These are phyloP conservation scores for Gobius niger DNA, from an alignment of 2,113 vertebrate species.

Conservation along the genomic window DNA sequence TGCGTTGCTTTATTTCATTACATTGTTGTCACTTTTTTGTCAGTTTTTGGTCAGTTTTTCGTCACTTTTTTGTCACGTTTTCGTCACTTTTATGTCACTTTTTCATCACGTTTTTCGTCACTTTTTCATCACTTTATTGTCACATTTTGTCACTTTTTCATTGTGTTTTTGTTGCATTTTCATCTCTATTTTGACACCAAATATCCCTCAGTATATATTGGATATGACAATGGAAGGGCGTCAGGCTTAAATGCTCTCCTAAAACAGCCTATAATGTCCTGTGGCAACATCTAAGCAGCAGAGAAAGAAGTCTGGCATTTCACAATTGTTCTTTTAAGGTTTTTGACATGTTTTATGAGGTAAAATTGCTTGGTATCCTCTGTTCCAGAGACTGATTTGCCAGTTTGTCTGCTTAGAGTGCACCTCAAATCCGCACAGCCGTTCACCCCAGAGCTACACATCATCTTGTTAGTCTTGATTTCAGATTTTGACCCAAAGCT, in stretches of 20 bases:
- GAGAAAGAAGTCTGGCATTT: neutral
- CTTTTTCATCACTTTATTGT: too few species aligned
- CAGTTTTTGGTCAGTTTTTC: too few species aligned
- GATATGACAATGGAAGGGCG: neutral
- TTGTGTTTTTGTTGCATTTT: too few species aligned
- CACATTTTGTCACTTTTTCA: too few species aligned
- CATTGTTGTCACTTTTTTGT: too few species aligned
- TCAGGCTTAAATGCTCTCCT: neutral
- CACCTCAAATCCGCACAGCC: constrained; percentile 11
- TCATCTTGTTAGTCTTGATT: constrained; percentile 66
- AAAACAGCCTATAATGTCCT: neutral
- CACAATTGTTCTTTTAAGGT: neutral
- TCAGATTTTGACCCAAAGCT: constrained; percentile 57
- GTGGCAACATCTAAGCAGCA: neutral
- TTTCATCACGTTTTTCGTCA: too few species aligned
- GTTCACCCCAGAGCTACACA: constrained; percentile 34
- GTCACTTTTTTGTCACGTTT: too few species aligned
- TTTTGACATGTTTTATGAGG: neutral
- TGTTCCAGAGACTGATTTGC: neutral
- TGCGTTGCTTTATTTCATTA: too few species aligned
- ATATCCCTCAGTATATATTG: too few species aligned
- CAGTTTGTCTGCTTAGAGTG: constrained; percentile 6
- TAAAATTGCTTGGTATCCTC: neutral
- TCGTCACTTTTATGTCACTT: too few species aligned
- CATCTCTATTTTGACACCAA: too few species aligned